Evolutionary conservation across 2,888 invertebrate species (phyloP).

Genomic region (Diaphora mendica): DNA sequence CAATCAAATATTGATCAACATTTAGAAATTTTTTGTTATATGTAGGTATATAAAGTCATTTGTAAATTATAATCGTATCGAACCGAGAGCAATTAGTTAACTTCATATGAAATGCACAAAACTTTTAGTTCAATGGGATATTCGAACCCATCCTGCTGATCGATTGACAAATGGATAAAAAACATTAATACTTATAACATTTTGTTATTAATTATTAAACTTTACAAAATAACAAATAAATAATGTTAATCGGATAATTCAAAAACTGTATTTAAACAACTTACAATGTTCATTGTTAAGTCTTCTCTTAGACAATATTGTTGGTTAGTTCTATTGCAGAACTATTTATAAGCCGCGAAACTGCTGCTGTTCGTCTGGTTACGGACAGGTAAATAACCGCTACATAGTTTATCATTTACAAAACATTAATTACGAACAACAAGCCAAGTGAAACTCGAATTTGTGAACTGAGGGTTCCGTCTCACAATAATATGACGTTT

Average conservation of each 20-base stretch:
- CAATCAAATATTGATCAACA: not conserved
- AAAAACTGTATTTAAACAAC: not conserved
- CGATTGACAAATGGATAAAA: not conserved
- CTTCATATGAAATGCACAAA: not conserved
- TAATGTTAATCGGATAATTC: not conserved
- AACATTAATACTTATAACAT: not conserved
- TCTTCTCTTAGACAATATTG: not conserved
- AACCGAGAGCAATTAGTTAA: not conserved
- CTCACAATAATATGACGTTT: not conserved
- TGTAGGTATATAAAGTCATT: too few relatives aligned
- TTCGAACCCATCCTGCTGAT: not conserved
- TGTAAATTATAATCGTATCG: too few relatives aligned
- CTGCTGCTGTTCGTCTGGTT: not conserved
- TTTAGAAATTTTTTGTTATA: not conserved
- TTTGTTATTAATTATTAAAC: not conserved
- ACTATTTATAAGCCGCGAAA: not conserved
- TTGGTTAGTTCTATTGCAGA: not conserved
- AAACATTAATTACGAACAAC: not conserved
- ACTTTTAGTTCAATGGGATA: not conserved
- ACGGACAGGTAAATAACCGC: slow-evolving; percentile 1
- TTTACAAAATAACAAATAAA: not conserved
- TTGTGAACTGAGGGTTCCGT: not conserved
- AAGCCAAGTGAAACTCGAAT: not conserved
- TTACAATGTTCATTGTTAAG: slow-evolving; percentile 1
- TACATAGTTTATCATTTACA: not conserved